Evolutionary conservation across 2,113 vertebrate species (phyloP).

Genomic region (Pimephales promelas): DNA sequence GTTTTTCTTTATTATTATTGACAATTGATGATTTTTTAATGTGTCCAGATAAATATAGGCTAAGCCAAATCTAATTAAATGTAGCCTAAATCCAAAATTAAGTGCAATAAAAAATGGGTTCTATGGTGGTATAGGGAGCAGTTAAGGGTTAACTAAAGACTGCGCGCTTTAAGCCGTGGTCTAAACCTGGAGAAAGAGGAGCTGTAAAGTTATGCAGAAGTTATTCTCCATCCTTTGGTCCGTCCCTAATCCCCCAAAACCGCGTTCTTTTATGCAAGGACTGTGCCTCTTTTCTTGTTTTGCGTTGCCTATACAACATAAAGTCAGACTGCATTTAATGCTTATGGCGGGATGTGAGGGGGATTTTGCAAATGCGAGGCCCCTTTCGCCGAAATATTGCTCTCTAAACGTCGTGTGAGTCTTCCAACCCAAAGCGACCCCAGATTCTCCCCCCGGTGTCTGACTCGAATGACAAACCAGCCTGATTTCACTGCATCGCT

Average conservation of each 20-base stretch:
- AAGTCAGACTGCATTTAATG: slow-evolving; percentile 99
- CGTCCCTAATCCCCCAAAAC: slow-evolving; percentile 82
- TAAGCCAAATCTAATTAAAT: not conserved
- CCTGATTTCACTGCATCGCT: slow-evolving; percentile 96
- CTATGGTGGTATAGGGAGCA: slow-evolving; percentile 7
- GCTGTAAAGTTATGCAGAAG: slow-evolving; percentile 85
- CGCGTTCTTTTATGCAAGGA: slow-evolving; percentile 85
- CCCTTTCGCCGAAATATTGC: slow-evolving; percentile 89
- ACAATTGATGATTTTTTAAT: not conserved
- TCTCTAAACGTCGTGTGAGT: slow-evolving; percentile 97
- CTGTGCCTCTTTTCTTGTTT: slow-evolving; percentile 87
- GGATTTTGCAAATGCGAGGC: slow-evolving; percentile 91
- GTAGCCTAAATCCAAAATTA: not conserved
- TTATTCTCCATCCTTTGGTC: slow-evolving; percentile 81
- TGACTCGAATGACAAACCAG: slow-evolving; percentile 99
- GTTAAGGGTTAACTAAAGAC: slow-evolving; percentile 75
- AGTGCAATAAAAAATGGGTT: not conserved
- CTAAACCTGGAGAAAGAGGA: slow-evolving; percentile 75
- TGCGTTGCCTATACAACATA: slow-evolving; percentile 93
- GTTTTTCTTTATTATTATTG: not conserved
- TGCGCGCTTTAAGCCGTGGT: slow-evolving; percentile 65
- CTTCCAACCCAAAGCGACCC: slow-evolving; percentile 95
- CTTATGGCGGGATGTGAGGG: slow-evolving; percentile 95
- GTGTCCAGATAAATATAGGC: not conserved
- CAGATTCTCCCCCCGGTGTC: slow-evolving; percentile 93